Percentiles rank a stretch among this genome's conserved stretches.
These are phyloP conservation scores for Xyrichtys novacula DNA, from an alignment of 2,797 vertebrate genomes.

Conservation along the genomic window DNA sequence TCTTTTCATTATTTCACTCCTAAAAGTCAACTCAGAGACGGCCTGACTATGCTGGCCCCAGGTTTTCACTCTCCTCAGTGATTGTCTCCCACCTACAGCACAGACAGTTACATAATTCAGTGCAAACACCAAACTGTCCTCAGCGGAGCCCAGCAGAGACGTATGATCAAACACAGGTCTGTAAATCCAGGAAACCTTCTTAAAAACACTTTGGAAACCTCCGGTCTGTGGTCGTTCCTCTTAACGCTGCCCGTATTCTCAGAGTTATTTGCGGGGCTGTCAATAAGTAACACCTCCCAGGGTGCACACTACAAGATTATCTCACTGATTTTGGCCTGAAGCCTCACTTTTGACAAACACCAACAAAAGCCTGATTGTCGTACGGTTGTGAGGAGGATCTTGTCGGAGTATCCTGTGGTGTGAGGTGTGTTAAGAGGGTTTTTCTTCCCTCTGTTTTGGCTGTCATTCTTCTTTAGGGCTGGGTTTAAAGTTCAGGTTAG, in stretches of 20 bases:
- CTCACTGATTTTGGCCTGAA: no score
- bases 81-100: conserved; percentile 25
- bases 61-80: conserved; percentile 4
- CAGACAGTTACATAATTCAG: conserved; percentile 33
- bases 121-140: conserved; percentile 18
- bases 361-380: no score
- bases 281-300: no score
- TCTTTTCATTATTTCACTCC: not conserved
- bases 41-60: conserved; percentile 14
- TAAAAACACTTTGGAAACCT: not conserved
- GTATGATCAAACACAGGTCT: conserved; percentile 8
- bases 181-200: not conserved
- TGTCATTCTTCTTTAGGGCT: no score
- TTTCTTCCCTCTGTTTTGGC: no score
- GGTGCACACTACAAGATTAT: no score
- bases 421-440: no score
- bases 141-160: not conserved
- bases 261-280: no score
- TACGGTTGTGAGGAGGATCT: no score
- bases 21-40: not conserved
- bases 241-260: not conserved
- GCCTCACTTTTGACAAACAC: no score
- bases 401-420: no score
- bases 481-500: no score
- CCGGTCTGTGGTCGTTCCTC: not conserved